Base-by-base conservation (phyloP, 2,113 vertebrate species). In the Collichthys lucidus region DNA sequence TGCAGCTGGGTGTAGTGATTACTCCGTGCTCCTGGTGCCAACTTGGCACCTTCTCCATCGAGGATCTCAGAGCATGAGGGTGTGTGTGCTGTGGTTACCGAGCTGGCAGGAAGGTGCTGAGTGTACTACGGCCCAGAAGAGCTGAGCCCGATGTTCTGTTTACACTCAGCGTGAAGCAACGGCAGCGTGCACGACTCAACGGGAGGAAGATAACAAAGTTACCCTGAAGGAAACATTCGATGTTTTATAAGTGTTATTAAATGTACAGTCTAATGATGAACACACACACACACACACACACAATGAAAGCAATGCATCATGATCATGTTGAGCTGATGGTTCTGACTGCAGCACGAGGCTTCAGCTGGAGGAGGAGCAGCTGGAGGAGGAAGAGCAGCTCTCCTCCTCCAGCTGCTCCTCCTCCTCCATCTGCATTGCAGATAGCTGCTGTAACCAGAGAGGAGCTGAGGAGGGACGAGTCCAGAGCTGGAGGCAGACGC, bases 371-470 rank as follows among this genome's bases (percentile, higher is more conserved):
- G 31, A 35, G 47, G 46, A 88, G 88, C 74, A 26, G 71, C 77
- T 67, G 53, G 35, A 35, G 1, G 35, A 35, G 47, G 46, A 35
- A 44, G 46, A 87, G 88, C 74, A 26, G 71, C 79, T 67, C 56
- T 60, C 60, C 77, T 49, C 60, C 77, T 49, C 77, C 26, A 26
- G 26, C 26, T 26, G 24, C 89, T 68, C n/a, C n/a, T n/a, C n/a
- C n/a, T n/a, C n/a, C n/a, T n/a, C 83, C 82, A 84, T 89, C 90
- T 93, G 90, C 92, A 94, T 75, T 93, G 91, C 88, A 92, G 88
- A 76, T 87, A 74, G 74, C 83, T 76, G 81, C 83, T 89, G 88
- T 90, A 93, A 94, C 84, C 73, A 90, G 83, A 93, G 35, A 31
- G 77, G 52, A 66, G 83, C 47, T 26, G 17, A 60, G 52, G 46